phyloP scores from a whole-genome alignment of 2,113 vertebrate species.

The Perca flavescens region DNA sequence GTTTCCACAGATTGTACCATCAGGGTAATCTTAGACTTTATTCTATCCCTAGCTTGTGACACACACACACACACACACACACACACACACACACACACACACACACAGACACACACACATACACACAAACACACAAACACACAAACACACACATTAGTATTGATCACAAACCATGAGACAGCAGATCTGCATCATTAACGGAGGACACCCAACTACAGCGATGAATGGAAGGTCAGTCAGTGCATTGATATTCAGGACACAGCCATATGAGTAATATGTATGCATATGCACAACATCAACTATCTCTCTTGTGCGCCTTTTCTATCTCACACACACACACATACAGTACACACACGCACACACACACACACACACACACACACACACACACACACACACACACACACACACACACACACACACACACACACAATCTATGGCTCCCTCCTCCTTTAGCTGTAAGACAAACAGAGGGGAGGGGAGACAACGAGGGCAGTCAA shows the following conservation, averaged over 20 bases:
- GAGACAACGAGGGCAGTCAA: constrained; percentile 70
- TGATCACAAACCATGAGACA: constrained; percentile 66
- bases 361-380: constrained; percentile 24
- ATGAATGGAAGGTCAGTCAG: constrained; percentile 65
- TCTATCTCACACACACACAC: neutral
- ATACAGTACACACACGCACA: constrained; percentile 3
- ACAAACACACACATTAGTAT: constrained; percentile 44
- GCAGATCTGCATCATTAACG: constrained; percentile 52
- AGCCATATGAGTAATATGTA: constrained; percentile 51
- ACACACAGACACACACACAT: constrained; percentile 15
- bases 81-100: neutral
- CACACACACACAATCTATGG: constrained; percentile 25
- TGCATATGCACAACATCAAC: constrained; percentile 64
- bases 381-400: constrained; percentile 8
- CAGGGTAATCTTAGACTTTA: constrained; percentile 59
- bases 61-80: constrained; percentile 36
- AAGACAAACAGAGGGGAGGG: constrained; percentile 73
- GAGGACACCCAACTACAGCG: constrained; percentile 36
- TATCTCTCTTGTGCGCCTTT: constrained; percentile 4
- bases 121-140: constrained; percentile 26
- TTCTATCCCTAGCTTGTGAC: constrained; percentile 8
- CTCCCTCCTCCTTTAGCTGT: constrained; percentile 63
- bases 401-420: constrained; percentile 25
- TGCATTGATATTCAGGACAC: constrained; percentile 67
- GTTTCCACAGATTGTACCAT: constrained; percentile 50